These are phyloP conservation scores for Tipula helvola DNA, from an alignment of 2,888 invertebrate species.

Conservation along the genomic window DNA sequence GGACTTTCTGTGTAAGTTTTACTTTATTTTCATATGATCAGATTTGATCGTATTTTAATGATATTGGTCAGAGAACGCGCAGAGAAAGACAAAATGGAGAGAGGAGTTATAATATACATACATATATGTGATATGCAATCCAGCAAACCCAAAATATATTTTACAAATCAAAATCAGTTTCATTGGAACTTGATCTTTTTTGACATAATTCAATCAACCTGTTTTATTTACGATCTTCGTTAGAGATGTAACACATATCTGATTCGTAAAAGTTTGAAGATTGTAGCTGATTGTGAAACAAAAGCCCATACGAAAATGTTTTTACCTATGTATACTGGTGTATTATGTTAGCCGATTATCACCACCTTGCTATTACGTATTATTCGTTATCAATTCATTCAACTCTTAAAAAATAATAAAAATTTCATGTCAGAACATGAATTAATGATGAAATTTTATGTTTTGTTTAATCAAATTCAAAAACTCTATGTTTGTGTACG, in stretches of 20 bases:
- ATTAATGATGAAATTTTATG: constrained; percentile 4
- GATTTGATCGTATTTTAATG: background rate
- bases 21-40: background rate
- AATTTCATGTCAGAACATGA: background rate
- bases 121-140: background rate
- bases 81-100: background rate
- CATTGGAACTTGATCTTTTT: background rate
- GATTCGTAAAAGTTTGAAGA: background rate
- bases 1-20: background rate
- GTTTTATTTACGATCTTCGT: background rate
- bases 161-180: background rate
- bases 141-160: background rate
- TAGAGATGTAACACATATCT: background rate
- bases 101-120: background rate
- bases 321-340: background rate
- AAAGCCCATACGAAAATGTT: background rate
- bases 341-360: background rate
- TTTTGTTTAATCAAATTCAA: background rate
- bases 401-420: background rate
- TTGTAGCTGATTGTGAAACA: background rate
- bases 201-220: background rate
- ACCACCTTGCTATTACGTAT: background rate
- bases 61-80: background rate
- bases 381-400: constrained; percentile 4
- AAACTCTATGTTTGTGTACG: background rate